Conservation (phyloP, 2,888 invertebrate species). For the Andrena minutula region DNA sequence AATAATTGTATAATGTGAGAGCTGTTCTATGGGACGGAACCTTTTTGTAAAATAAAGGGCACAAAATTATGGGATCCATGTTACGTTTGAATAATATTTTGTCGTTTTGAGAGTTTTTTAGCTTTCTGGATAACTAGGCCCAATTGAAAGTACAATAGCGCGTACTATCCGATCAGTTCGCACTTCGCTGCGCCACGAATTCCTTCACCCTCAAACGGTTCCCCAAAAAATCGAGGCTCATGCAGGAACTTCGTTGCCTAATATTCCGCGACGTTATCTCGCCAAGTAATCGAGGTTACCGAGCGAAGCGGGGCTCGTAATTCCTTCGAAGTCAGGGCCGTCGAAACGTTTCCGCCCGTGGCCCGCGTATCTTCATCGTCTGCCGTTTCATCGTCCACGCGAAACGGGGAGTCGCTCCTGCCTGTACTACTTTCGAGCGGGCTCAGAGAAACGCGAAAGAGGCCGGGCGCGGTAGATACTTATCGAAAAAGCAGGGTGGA, state of each 20-base stretch:
- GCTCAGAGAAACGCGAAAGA: slow-evolving; percentile 1
- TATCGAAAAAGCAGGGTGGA: slow-evolving; percentile 27
- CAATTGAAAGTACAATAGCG: too few species aligned
- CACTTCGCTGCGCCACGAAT: too few species aligned
- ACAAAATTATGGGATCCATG: too few species aligned
- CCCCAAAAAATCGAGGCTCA: neutral
- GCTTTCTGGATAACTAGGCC: too few species aligned
- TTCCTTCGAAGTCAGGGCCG: slow-evolving; percentile 1
- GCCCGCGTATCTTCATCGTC: slow-evolving; percentile 1
- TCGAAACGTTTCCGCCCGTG: slow-evolving; percentile 1
- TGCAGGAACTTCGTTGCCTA: neutral
- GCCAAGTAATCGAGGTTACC: slow-evolving; percentile 5
- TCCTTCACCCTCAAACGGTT: neutral
- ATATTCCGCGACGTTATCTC: slow-evolving; percentile 9
- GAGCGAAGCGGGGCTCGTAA: slow-evolving; percentile 1
- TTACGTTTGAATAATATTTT: too few species aligned
- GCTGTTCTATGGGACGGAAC: too few species aligned
- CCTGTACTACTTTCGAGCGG: slow-evolving; percentile 3
- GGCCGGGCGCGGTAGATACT: slow-evolving; percentile 33
- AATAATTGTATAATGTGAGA: too few species aligned
- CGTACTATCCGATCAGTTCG: too few species aligned
- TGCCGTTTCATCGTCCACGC: neutral
- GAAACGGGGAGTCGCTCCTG: neutral
- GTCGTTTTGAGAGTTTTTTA: too few species aligned
- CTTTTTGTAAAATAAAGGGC: too few species aligned